Base-by-base conservation (phyloP, 2,888 invertebrate species). In the Cryptocephalus moraei region DNA sequence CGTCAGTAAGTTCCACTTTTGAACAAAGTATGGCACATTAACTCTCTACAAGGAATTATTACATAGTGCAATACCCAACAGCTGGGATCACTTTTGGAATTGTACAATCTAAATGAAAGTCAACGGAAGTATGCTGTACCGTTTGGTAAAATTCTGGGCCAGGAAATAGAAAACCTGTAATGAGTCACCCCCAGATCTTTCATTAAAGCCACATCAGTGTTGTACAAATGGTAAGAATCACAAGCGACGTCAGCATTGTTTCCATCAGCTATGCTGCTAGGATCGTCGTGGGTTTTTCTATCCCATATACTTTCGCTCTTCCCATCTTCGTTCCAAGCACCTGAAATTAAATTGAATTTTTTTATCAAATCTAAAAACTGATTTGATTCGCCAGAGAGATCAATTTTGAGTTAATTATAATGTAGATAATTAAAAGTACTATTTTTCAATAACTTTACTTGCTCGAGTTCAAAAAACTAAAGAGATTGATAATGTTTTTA, bases 281-380 rank as follows among this genome's bases (percentile, higher is more conserved):
- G 74, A 39, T 72, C 58, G 1, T 41, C 39, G 53, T 81, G 80
- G 1, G 78, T 76, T 56, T 79, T 78, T 4, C 72, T 72, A 64
- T 86, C 85, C 85, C 84, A 85, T 12, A 81, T 78, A 57, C 75
- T 79, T 56, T 76, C 76, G 4, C 78, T 75, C 70, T 80, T 81
- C 4, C 76, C 81, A 39, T 56, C 57, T 47, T 49, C 54, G 13
- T 58, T 42, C 57, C 56, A 56, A 22, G 48, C 57, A n/a, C 57
- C 57, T 54, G 14, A 12, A 12, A 36, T 4, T 36, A 4, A 36
- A 36, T 36, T 36, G 22, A 22, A 22, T n/a, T n/a, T n/a, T n/a
- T n/a, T n/a, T n/a, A n/a, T n/a, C n/a, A n/a, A n/a, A n/a, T n/a
- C n/a, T n/a, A n/a, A n/a, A n/a, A n/a, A n/a, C n/a, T n/a, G n/a